A percentile compares a stretch with the other conserved stretches of the same genome.
These are phyloP conservation scores for Tylochromis polylepis DNA, from an alignment of 2,113 vertebrate species.

Conservation along the genomic window DNA sequence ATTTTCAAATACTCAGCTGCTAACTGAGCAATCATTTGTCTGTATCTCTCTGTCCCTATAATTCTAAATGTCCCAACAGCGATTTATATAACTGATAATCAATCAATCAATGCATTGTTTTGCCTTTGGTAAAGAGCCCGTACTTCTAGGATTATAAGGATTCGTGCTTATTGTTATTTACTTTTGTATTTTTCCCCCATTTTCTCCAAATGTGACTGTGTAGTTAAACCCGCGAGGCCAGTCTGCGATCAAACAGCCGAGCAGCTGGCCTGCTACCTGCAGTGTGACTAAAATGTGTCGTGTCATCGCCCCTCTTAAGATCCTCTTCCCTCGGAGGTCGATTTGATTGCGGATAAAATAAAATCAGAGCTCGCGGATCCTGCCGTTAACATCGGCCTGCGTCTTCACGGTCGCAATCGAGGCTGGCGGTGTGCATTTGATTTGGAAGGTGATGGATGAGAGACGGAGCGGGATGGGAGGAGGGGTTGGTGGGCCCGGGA, in stretches of 20 bases:
- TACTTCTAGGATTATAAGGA: background rate
- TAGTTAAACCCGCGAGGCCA: background rate
- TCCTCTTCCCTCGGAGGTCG: background rate
- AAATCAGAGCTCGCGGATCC: conserved; percentile 33
- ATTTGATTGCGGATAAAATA: conserved; percentile 47
- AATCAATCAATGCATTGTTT: background rate
- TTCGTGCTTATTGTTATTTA: background rate
- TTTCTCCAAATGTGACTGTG: background rate
- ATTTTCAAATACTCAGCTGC: background rate
- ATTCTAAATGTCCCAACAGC: background rate
- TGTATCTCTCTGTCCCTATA: background rate
- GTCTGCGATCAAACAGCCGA: background rate
- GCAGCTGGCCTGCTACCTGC: background rate
- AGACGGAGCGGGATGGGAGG: background rate
- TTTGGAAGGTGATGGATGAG: conserved; percentile 65
- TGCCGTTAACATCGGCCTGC: conserved; percentile 33
- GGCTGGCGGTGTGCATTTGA: conserved; percentile 49
- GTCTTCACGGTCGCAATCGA: conserved; percentile 5
- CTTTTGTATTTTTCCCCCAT: background rate
- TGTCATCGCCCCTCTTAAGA: conserved; percentile 50
- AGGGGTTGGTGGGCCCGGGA: background rate
- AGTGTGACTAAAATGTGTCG: conserved; percentile 53
- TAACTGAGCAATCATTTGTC: background rate
- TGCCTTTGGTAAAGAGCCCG: background rate
- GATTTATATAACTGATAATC: background rate